Percentiles rank a stretch among this genome's conserved stretches.
These are phyloP conservation scores for Mnemiopsis leidyi DNA, from an alignment of 37 sponge, comb jelly and placozoan species.

Conservation along the genomic window DNA sequence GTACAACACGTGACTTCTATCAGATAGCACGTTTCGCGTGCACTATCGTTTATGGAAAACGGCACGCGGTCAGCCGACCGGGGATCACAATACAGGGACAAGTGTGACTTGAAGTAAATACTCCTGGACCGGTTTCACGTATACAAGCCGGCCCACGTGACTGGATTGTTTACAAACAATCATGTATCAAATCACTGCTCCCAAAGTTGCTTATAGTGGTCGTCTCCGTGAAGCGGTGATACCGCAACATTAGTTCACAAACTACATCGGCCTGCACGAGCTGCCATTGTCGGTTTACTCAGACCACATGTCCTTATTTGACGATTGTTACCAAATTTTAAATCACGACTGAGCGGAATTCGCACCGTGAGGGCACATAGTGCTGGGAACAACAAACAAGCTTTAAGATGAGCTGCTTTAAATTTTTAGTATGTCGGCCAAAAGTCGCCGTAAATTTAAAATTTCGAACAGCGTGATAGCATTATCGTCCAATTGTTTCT, in stretches of 20 bases:
- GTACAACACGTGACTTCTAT: background rate
- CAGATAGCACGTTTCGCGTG: background rate
- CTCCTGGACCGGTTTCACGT: background rate
- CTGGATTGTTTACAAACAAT: slow-evolving; percentile 9
- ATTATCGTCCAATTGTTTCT: no score
- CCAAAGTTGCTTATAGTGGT: background rate
- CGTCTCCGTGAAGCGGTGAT: background rate
- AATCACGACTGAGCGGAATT: no score
- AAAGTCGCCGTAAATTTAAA: no score
- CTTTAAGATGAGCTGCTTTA: no score
- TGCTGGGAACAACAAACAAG: no score
- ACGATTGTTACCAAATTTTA: no score
- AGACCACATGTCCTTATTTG: no score
- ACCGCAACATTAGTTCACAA: background rate
- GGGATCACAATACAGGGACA: background rate
- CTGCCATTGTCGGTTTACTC: no score
- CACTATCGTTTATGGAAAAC: background rate
- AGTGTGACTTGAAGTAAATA: background rate
- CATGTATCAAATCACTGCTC: slow-evolving; percentile 35
- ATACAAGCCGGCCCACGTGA: background rate
- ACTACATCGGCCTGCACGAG: no score
- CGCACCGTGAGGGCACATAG: no score
- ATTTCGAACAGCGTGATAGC: no score
- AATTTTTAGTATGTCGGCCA: no score
- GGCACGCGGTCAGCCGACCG: background rate